Evolutionary conservation across 2,797 vertebrate species (phyloP), one percentile per base, ranked within the genome.

Genomic region (Dermochelys coriacea): DNA sequence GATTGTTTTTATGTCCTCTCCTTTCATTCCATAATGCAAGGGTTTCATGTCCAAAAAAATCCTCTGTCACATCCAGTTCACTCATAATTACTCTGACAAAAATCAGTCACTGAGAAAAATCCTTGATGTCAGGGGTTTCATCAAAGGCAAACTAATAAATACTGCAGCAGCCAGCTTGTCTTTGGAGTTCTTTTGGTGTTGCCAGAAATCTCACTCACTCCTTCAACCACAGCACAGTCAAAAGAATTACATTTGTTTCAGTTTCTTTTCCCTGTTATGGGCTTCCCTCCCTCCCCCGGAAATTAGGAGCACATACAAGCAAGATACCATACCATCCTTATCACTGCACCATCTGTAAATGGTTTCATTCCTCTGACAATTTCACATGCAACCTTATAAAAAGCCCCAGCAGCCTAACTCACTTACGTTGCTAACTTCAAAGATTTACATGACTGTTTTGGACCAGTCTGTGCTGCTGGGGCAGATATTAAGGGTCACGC

Each of bases 21-120:
- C 85, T 97, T 96, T 98, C 96, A 93, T 96, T 92, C 93, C 91
- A 91, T 97, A 97, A 97, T 37, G 16, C 90, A 88, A 93, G 86
- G 91, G 86, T 84, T 96, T 97, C 93, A 19, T 68, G 93, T 94
- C 90, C 92, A 93, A 95, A 95, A 96, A 97, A 96, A 86, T 92
- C 84, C 55, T 91, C 96, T 97, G 97, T 98, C 97, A 98, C 96
- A 97, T 97, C 87, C 91, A 96, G 95, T 98, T 98, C 96, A 95
- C 96, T 92, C 86, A 95, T 94, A 95, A 86, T 96, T 97, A 96
- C 91, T 95, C 95, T 97, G 96, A 98, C 96, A 97, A 97, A 97
- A 97, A 61, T 97, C 96, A 97, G 97, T 95, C 96, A 93, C 97
- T 86, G 82, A 71, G 1, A 80, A 55, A 95, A 97, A 94, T 94